Conservation (phyloP, 2,113 vertebrate species). For the Datnioides undecimradiatus region DNA sequence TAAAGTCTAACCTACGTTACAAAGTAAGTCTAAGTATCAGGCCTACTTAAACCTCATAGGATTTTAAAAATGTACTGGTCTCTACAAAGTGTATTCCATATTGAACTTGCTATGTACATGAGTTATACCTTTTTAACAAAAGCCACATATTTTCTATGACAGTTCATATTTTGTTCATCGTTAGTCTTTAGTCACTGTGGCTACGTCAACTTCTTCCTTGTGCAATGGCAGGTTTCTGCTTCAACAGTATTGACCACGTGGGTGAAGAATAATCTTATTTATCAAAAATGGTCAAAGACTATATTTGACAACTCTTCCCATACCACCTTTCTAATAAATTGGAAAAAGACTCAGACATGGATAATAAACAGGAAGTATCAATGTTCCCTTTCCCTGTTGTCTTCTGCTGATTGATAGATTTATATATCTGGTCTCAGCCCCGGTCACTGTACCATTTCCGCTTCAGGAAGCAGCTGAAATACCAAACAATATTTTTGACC, state of each 20-base stretch:
- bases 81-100: no score
- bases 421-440: background rate
- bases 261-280: no score
- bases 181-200: no score
- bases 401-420: conserved; percentile 14
- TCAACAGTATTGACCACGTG: no score
- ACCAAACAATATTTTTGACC: conserved; percentile 9
- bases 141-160: background rate
- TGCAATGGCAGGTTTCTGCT: no score
- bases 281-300: background rate
- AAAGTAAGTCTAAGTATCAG: no score
- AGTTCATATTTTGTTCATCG: background rate
- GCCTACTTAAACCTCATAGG: no score
- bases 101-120: no score
- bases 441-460: background rate
- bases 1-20: no score
- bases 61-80: no score
- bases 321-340: background rate
- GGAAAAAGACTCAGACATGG: conserved; percentile 25
- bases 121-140: background rate
- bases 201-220: no score
- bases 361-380: conserved; percentile 38
- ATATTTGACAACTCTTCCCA: background rate
- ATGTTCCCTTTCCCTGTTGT: conserved; percentile 13
- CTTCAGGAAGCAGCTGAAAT: conserved; percentile 57